Base-by-base conservation (phyloP, 2,113 vertebrate genomes). In the Cynoglossus semilaevis region DNA sequence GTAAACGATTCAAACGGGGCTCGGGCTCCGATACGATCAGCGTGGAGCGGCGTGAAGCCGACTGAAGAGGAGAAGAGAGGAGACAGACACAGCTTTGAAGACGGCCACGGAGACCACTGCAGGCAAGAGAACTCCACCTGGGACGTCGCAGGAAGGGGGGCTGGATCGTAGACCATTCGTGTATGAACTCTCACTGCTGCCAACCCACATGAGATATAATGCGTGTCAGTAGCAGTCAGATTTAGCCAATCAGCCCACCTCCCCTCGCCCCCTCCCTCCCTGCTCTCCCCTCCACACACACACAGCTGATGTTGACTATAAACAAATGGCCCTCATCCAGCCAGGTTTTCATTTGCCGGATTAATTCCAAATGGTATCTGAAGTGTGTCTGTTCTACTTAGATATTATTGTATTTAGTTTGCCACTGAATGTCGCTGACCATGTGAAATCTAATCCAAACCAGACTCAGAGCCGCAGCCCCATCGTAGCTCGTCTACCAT, bases 381-480 rank as follows among this genome's bases (percentile, higher is more conserved):
- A 55, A 34, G 37, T 7, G 18, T 42, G 15, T 11, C 52, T n/a
- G 8, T 46, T 55, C 9, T 52, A 19, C 15, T 37, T 14, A 14
- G 14, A 51, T 19, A 29, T 61, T 70, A 9, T 41, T 47, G 4
- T 38, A 45, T 52, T 42, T 37, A 50, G 12, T 43, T 60, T 52
- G 9, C 18, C 2, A 5, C 17, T n/a, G 15, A 76, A 58, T 46
- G 8, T 34, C 34, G 36, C 59, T 63, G 70, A 63, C 40, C 62
- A 77, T 53, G 74, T 44, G 70, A 57, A 72, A 66, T 81, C 63
- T 67, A 56, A 72, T 81, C 74, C 22, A 58, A 71, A 52, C 41
- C 55, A 60, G 65, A 37, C 66, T 62, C 16, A 4, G 22, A 29
- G 22, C 5, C 12, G 13, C 40, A 50, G 9, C 46, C 15, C 38